These are phyloP conservation scores for Hypsibius dujardini DNA, from an alignment of 1,140 invertebrate species.

Conservation along the genomic window DNA sequence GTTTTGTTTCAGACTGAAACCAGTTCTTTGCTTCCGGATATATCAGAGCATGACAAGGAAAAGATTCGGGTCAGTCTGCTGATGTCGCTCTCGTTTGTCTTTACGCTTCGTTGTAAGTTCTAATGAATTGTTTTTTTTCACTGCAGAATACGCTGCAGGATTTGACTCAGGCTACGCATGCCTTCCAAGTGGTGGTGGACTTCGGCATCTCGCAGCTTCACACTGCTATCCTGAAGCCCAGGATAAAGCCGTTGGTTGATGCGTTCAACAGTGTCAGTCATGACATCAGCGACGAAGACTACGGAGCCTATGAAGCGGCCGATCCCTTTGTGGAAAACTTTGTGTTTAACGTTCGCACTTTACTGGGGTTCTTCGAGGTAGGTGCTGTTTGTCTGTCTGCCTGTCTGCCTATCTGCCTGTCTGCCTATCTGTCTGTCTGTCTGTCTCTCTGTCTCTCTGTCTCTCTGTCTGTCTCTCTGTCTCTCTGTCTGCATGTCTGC, in stretches of 20 bases:
- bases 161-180: slow-evolving; percentile 50
- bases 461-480: too few relatives aligned
- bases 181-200: slow-evolving; percentile 57
- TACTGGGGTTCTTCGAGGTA: slow-evolving; percentile 58
- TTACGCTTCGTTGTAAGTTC: background rate
- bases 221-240: slow-evolving; percentile 61
- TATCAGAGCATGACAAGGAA: slow-evolving; percentile 31
- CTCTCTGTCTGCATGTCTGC: too few relatives aligned
- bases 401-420: too few relatives aligned
- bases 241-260: slow-evolving; percentile 68
- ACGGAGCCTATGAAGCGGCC: slow-evolving; percentile 54
- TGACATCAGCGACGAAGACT: slow-evolving; percentile 50
- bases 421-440: too few relatives aligned
- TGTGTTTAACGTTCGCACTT: slow-evolving; percentile 60
- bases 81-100: too few relatives aligned
- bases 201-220: slow-evolving; percentile 67
- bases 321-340: slow-evolving; percentile 74
- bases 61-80: slow-evolving; percentile 31
- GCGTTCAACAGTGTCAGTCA: slow-evolving; percentile 57
- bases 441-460: too few relatives aligned
- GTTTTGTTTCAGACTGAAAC: slow-evolving; percentile 31
- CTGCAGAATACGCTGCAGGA: slow-evolving; percentile 43
- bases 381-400: slow-evolving; percentile 22
- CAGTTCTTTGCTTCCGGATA: slow-evolving; percentile 30
- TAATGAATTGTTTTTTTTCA: background rate